A percentile compares a stretch with the other conserved stretches of the same genome.
Conservation (phyloP, 2,888 invertebrate genomes). For the Lasioglossum morio region DNA sequence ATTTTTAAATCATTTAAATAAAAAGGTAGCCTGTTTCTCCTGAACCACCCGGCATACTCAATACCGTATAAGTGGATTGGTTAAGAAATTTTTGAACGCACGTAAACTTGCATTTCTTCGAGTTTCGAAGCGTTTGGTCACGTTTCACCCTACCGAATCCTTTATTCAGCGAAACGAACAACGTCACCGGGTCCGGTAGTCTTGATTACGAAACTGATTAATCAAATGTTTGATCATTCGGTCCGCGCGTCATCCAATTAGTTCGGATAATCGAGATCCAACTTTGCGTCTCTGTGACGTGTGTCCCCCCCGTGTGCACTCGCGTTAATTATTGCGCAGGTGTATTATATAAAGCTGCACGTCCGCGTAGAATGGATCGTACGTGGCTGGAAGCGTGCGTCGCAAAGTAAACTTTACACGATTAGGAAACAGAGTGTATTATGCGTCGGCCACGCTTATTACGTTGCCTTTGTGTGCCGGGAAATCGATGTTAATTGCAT, state of each 20-base stretch:
- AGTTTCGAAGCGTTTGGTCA: not conserved
- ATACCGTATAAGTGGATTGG: too few species aligned
- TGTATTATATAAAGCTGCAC: conserved; percentile 49
- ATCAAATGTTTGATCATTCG: conserved; percentile 57
- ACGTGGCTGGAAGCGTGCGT: conserved; percentile 45
- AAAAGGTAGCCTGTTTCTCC: too few species aligned
- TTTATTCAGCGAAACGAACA: conserved; percentile 35
- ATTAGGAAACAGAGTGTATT: conserved; percentile 32
- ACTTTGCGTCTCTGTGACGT: conserved; percentile 42
- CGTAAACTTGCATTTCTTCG: not conserved
- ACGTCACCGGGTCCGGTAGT: conserved; percentile 1
- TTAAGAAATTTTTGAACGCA: not conserved
- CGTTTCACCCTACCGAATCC: not conserved
- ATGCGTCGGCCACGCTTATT: conserved; percentile 15
- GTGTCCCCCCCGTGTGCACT: conserved; percentile 26
- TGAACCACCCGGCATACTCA: too few species aligned
- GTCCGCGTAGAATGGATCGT: conserved; percentile 21
- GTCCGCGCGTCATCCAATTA: conserved; percentile 51
- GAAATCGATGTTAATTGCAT: conserved; percentile 26
- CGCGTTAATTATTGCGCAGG: conserved; percentile 50
- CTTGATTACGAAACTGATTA: conserved; percentile 52
- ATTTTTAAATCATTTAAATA: too few species aligned
- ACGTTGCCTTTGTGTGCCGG: conserved; percentile 14
- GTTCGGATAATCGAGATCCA: conserved; percentile 54
- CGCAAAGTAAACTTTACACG: conserved; percentile 42